Conservation (phyloP, 2,797 vertebrate species). For the Syngnathus acus region DNA sequence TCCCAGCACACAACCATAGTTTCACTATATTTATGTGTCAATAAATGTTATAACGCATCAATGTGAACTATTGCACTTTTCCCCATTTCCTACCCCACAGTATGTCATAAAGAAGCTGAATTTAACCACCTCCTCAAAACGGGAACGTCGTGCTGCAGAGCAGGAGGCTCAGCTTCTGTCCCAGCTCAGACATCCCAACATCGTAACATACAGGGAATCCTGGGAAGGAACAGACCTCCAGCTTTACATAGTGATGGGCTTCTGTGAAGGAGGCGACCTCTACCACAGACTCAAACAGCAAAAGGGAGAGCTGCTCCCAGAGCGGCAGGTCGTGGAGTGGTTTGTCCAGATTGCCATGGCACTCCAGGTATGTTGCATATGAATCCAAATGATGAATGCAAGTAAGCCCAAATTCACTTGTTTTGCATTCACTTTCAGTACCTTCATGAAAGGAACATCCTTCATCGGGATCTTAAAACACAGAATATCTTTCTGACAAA, state of each 20-base stretch:
- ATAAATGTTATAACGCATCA: background rate
- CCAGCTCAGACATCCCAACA: slow-evolving; percentile 89
- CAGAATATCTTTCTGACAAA: slow-evolving; percentile 97
- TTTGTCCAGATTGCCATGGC: slow-evolving; percentile 99
- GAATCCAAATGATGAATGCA: background rate
- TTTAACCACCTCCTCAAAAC: slow-evolving; percentile 78
- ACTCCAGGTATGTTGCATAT: slow-evolving; percentile 75
- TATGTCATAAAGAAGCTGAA: slow-evolving; percentile 96
- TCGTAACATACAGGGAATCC: slow-evolving; percentile 93
- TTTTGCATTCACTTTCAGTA: slow-evolving; percentile 69
- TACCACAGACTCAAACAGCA: slow-evolving; percentile 91
- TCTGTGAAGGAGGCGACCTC: slow-evolving; percentile 96
- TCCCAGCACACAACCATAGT: too few species aligned
- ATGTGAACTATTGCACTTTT: background rate
- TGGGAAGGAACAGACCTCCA: slow-evolving; percentile 90
- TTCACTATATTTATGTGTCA: background rate
- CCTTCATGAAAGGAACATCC: slow-evolving; percentile 90
- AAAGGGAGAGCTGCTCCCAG: slow-evolving; percentile 83
- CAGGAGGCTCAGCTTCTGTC: slow-evolving; percentile 95
- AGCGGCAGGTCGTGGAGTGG: slow-evolving; percentile 95
- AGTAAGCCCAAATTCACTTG: background rate
- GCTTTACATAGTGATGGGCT: slow-evolving; percentile 95
- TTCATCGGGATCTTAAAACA: slow-evolving; percentile 96
- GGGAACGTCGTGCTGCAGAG: slow-evolving; percentile 84
- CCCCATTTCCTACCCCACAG: slow-evolving; percentile 46